Conservation (phyloP, 2,113 vertebrate genomes). For the Dicrurus megarhynchus region DNA sequence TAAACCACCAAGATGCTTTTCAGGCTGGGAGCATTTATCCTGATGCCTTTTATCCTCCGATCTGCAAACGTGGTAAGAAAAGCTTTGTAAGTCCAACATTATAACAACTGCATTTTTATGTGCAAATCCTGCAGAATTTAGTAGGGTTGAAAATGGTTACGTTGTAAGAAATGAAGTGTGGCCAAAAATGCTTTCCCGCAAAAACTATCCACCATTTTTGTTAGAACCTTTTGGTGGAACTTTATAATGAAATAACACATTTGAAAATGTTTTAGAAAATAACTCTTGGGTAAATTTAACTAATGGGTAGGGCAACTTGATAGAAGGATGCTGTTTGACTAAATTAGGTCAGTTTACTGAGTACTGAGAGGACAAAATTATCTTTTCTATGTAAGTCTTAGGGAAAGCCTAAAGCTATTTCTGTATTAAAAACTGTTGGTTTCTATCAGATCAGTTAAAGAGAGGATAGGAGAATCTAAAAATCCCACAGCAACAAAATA, state of each 20-base stretch:
- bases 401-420: background rate
- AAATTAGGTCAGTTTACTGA: background rate
- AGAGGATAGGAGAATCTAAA: background rate
- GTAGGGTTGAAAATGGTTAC: background rate
- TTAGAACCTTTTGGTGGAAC: background rate
- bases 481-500: background rate
- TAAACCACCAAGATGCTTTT: slow-evolving; percentile 76
- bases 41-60: slow-evolving; percentile 74
- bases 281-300: background rate
- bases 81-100: background rate
- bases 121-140: background rate
- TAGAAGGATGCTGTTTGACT: background rate
- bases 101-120: background rate
- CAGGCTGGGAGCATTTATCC: slow-evolving; percentile 78
- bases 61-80: slow-evolving; percentile 75
- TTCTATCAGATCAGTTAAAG: background rate
- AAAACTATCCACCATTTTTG: background rate
- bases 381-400: background rate
- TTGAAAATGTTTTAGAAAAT: background rate
- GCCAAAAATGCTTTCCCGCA: background rate
- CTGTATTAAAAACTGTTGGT: background rate
- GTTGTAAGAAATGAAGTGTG: background rate
- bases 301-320: background rate
- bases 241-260: background rate
- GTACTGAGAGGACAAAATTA: background rate